A percentile compares a stretch with the other conserved stretches of the same genome.
phyloP scores from a whole-genome alignment of 2,888 invertebrate species.

The Lepidochitona cinerea region DNA sequence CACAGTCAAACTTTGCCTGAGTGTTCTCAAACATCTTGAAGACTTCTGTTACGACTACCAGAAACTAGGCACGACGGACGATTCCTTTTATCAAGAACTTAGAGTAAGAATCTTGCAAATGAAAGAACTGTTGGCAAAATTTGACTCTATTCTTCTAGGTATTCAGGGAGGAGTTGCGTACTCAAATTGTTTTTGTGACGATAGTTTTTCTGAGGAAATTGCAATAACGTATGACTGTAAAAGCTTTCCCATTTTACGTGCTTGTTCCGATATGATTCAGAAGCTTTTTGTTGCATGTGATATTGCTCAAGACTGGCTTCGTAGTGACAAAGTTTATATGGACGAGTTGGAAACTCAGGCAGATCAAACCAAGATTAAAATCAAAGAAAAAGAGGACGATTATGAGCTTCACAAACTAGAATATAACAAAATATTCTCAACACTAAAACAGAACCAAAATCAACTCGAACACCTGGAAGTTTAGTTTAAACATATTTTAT shows the following conservation, averaged over 20 bases:
- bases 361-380: not conserved
- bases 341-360: conserved; percentile 14
- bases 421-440: not conserved
- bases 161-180: not conserved
- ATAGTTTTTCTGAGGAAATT: conserved; percentile 16
- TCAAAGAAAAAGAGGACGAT: conserved; percentile 6
- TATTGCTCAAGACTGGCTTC: conserved; percentile 19
- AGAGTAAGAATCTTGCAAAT: not conserved
- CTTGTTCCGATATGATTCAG: conserved; percentile 16
- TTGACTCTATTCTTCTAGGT: not conserved
- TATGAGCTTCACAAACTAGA: not conserved
- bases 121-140: conserved; percentile 4
- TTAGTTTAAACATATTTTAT: too few species aligned
- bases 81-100: conserved; percentile 14
- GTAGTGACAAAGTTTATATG: conserved; percentile 22
- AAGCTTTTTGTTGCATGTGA: conserved; percentile 13
- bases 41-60: conserved; percentile 18
- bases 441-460: conserved; percentile 13
- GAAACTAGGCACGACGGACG: conserved; percentile 17
- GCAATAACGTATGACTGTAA: conserved; percentile 15
- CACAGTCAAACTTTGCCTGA: not conserved
- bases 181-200: conserved; percentile 10
- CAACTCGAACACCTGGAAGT: not conserved
- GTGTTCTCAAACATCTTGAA: conserved; percentile 10
- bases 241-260: conserved; percentile 8